Conservation (phyloP, 2,888 invertebrate genomes). For the Andrena trimmerana region DNA sequence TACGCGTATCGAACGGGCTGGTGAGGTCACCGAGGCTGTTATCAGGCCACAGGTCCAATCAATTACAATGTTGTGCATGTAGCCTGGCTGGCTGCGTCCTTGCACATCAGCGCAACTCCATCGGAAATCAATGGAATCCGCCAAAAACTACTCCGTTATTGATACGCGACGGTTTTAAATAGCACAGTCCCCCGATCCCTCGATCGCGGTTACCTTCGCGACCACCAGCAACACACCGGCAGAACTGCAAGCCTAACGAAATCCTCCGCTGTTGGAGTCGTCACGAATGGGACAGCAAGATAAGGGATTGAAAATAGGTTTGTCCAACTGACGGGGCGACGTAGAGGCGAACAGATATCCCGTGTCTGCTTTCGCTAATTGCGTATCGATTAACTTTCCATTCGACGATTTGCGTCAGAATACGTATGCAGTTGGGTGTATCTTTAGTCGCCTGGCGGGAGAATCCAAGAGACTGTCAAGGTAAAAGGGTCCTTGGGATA, state of each 20-base stretch:
- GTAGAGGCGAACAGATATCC: background rate
- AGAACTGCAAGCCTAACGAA: background rate
- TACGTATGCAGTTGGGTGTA: background rate
- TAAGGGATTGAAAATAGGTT: background rate
- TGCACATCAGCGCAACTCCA: conserved; percentile 77
- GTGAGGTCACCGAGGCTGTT: conserved; percentile 76
- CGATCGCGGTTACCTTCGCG: conserved; percentile 37
- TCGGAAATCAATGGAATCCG: conserved; percentile 83
- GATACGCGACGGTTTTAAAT: conserved; percentile 82
- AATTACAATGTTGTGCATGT: conserved; percentile 80
- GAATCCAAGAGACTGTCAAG: too few relatives aligned
- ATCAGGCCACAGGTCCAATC: conserved; percentile 81
- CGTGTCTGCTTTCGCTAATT: background rate
- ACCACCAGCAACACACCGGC: conserved; percentile 1
- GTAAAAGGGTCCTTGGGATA: too few relatives aligned
- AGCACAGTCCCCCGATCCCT: conserved; percentile 67
- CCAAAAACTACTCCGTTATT: conserved; percentile 81
- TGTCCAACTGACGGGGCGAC: background rate
- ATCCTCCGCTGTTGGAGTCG: background rate
- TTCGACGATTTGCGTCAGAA: conserved; percentile 19
- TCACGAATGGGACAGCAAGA: background rate
- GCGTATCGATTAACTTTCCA: conserved; percentile 8
- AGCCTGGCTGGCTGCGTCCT: conserved; percentile 68
- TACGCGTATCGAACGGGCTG: conserved; percentile 70
- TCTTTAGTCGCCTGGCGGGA: background rate